These are phyloP conservation scores for Torymus auratus DNA, from an alignment of 2,888 invertebrate species.

Conservation along the genomic window DNA sequence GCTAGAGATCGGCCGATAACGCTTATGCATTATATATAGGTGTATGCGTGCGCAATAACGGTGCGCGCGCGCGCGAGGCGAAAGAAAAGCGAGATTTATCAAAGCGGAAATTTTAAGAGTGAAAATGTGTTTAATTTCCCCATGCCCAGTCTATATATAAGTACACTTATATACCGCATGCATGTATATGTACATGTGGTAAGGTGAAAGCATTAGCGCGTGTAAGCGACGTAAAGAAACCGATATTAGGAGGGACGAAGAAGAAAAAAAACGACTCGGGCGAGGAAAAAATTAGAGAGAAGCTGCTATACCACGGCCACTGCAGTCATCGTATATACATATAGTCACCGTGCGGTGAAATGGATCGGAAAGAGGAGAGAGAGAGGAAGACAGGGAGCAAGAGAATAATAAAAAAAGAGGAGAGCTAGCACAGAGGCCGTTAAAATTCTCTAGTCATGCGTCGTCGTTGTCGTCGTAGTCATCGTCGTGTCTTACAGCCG, in stretches of 20 bases:
- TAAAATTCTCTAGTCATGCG: slow-evolving; percentile 56
- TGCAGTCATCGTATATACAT: not conserved
- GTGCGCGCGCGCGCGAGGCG: slow-evolving; percentile 6
- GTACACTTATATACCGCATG: no score
- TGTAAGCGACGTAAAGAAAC: slow-evolving; percentile 11
- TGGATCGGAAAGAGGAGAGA: slow-evolving; percentile 38
- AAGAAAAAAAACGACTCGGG: not conserved
- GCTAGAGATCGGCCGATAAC: slow-evolving; percentile 35
- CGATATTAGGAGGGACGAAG: slow-evolving; percentile 7
- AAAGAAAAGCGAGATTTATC: slow-evolving; percentile 50
- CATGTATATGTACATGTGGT: not conserved
- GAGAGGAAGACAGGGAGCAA: not conserved
- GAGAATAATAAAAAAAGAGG: no score
- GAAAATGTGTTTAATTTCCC: slow-evolving; percentile 52
- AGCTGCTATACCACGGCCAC: not conserved
- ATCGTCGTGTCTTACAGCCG: no score
- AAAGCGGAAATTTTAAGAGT: slow-evolving; percentile 53
- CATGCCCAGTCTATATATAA: not conserved
- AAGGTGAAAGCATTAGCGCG: slow-evolving; percentile 15
- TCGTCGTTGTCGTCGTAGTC: slow-evolving; percentile 5
- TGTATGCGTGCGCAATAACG: slow-evolving; percentile 10
- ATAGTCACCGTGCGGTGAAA: slow-evolving; percentile 20
- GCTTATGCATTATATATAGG: not conserved
- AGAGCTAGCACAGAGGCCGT: slow-evolving; percentile 9
- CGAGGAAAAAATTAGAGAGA: slow-evolving; percentile 5